Evolutionary conservation across 2,797 vertebrate genomes (phyloP), one percentile per base, ranked within the genome.

Genomic region (Periparus ater): DNA sequence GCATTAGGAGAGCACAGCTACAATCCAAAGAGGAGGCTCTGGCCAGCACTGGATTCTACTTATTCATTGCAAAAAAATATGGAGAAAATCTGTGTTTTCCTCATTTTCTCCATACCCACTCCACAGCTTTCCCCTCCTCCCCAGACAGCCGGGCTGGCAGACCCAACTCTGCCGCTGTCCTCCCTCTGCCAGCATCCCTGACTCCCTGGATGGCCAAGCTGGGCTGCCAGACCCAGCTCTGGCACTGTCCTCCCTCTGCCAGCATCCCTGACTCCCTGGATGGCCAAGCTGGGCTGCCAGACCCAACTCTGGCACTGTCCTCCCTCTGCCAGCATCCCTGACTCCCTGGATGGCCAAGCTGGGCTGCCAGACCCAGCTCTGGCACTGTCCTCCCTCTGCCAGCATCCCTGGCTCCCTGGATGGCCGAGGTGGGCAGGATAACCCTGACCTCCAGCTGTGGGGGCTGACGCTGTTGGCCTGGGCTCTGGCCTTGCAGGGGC

Each of bases 111-210:
- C 19, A 6, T 2, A 67, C 11, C 13, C 48, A 50, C 25, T 15
- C 29, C 19, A 70, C 14, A 38, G 16, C 2, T 13, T 42, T 8
- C 38, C 22, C 40, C 7, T 74, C 8, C n/a, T 68, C 13, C 15
- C 17, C 8, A 7, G 13, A 8, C 38, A 72, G 19, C 13, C 2
- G 2, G 14, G 51, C 3, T 45, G 20, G 26, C 2, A 2, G 40
- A 34, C 29, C 7, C 44, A 67, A 2, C 19, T 25, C 32, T 72
- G 70, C 36, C 62, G 22, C 16, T 42, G 13, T n/a, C 20, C 13
- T 40, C n/a, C 26, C 17, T 15, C 48, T 58, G 70, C 25, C 36
- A 55, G 6, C 14, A 23, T 5, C 50, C 47, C 38, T 38, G 73
- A 14, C 6, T 30, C 65, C 62, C 26, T 58, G 65, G n/a, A 12